Conservation (phyloP, 2,797 vertebrate species). For the Poeciliopsis infans region DNA sequence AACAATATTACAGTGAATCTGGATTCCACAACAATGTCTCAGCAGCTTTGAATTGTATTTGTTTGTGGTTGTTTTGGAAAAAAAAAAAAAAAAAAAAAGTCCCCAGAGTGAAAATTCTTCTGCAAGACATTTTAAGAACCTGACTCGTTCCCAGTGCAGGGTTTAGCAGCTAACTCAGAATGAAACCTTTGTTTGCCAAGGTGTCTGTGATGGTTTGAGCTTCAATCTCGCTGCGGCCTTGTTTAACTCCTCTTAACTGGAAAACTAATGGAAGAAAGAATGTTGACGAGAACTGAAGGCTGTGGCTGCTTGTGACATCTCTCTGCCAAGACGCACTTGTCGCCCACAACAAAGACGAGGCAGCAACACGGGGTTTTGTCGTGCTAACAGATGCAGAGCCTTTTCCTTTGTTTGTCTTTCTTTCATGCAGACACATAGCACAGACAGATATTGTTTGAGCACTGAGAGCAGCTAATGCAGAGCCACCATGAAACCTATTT, state of each 20-base stretch:
- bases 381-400: constrained; percentile 10
- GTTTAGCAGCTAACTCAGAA: background rate
- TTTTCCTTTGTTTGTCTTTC: constrained; percentile 40
- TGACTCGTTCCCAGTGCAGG: background rate
- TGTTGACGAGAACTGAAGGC: constrained; percentile 25
- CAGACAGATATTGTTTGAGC: constrained; percentile 31
- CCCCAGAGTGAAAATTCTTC: background rate
- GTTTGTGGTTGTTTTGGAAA: background rate
- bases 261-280: constrained; percentile 39
- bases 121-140: background rate
- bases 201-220: background rate
- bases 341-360: constrained; percentile 29
- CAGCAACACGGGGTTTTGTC: constrained; percentile 26
- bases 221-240: constrained; percentile 12
- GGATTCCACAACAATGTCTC: background rate
- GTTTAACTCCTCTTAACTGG: constrained; percentile 25
- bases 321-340: constrained; percentile 55
- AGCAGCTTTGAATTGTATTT: background rate
- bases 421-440: constrained; percentile 11
- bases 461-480: constrained; percentile 14
- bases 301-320: constrained; percentile 38
- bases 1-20: background rate
- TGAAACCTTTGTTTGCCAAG: constrained; percentile 16
- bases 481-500: constrained; percentile 11
- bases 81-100: background rate